Evolutionary conservation across 1,140 invertebrate genomes (phyloP).

Genomic region (Drosophila simulans): DNA sequence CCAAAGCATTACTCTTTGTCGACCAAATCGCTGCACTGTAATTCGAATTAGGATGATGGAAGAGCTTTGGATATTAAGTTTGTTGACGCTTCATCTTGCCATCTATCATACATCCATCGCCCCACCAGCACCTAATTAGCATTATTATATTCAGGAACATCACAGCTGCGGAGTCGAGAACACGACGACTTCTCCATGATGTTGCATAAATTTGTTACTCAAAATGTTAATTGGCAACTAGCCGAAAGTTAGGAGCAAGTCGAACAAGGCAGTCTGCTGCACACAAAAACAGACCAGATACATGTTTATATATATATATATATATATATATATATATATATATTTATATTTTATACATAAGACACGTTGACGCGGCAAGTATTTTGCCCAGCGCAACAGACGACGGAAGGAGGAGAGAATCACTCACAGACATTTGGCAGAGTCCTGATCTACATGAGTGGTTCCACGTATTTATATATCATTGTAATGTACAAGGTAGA

Average conservation of each 20-base stretch:
- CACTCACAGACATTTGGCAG: constrained; percentile 24
- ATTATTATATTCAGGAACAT: constrained; percentile 28
- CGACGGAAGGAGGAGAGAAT: neutral
- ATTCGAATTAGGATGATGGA: constrained; percentile 2
- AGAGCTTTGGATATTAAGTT: constrained; percentile 2
- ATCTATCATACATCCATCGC: constrained; percentile 15
- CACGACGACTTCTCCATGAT: constrained; percentile 19
- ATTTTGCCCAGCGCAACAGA: constrained; percentile 9
- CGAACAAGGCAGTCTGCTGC: constrained; percentile 34
- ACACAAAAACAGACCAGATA: constrained; percentile 14
- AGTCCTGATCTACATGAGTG: constrained; percentile 33
- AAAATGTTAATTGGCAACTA: constrained; percentile 55
- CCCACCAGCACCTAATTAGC: constrained; percentile 12
- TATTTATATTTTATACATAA: constrained; percentile 15
- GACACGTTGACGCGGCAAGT: constrained; percentile 16
- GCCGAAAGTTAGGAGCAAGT: constrained; percentile 34
- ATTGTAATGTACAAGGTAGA: constrained; percentile 53
- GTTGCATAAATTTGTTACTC: constrained; percentile 41
- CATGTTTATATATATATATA: constrained; percentile 1
- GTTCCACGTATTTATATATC: constrained; percentile 43
- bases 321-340: constrained; percentile 11
- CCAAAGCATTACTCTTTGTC: neutral
- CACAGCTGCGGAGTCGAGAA: constrained; percentile 11
- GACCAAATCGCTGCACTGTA: neutral
- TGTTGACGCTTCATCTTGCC: constrained; percentile 15